Evolutionary conservation across 2,113 vertebrate species (phyloP), one percentile per base, ranked within the genome.

Genomic region (Astatotilapia flaviijosephi): DNA sequence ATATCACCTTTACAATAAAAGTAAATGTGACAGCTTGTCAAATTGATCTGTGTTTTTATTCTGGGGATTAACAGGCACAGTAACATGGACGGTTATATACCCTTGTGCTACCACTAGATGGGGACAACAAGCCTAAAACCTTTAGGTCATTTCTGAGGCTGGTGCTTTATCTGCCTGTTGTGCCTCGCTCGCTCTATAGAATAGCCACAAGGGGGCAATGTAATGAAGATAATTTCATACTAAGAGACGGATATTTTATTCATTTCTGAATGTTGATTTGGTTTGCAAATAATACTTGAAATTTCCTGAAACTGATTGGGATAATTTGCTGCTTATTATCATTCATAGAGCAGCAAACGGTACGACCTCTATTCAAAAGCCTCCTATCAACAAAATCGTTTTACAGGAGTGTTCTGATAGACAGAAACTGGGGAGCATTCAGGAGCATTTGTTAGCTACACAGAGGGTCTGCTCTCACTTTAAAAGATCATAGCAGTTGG

Each of bases 1-100:
- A 97, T 97, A 97, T 97, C 96, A 97, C 96, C 96, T 98, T 98
- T 98, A 97, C 97, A 98, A 98, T 97, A 96, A 97, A 97, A 96
- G 93, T 95, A 93, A 96, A 95, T 82, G 94, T 96, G 95, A 96
- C 87, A 95, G 93, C 84, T 89, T 93, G 91, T 91, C 89, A 93
- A 75, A 83, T 79, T 88, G 21, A 84, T 90, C 56, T 84, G 89
- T 89, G 33, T 70, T 88, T 91, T 94, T 85, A n/a, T 88, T 91
- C 17, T 5, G 47, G 15, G 11, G 28, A 13, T 26, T 19, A 47
- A n/a, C 9, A 9, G 40, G 4, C 47, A 33, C 26, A 31, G 15
- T 26, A 17, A 33, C 21, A 11, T 17, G 6, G 11, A 6, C 12
- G 26, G 11, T 17, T 56, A 6, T 11, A 49, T 84, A 60, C 17